Percentiles rank a stretch among this genome's conserved stretches.
Conservation (phyloP, 2,797 vertebrate species). For the Manis crassicaudata region DNA sequence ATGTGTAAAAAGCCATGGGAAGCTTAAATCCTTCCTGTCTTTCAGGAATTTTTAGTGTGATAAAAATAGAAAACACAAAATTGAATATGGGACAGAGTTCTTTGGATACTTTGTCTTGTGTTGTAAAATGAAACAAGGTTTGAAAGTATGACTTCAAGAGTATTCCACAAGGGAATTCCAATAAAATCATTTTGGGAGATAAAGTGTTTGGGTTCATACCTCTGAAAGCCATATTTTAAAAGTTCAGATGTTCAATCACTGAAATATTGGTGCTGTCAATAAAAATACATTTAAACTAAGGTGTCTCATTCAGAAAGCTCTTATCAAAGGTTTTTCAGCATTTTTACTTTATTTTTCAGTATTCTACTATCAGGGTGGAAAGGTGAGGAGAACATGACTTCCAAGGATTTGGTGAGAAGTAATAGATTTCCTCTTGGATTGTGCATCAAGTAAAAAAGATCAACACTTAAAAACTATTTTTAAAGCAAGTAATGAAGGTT, state of each 20-base stretch:
- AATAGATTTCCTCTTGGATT: constrained; percentile 32
- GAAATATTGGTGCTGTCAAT: constrained; percentile 69
- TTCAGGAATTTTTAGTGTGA: constrained; percentile 63
- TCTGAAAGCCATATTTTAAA: constrained; percentile 79
- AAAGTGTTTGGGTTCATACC: constrained; percentile 74
- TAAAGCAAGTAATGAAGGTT: not conserved
- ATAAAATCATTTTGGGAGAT: constrained; percentile 78
- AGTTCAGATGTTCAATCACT: constrained; percentile 79
- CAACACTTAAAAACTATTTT: not conserved
- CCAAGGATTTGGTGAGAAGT: constrained; percentile 65
- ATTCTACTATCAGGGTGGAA: constrained; percentile 69
- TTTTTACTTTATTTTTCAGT: constrained; percentile 35
- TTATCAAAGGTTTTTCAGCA: constrained; percentile 67
- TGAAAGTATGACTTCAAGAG: constrained; percentile 76
- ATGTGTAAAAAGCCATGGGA: accelerated
- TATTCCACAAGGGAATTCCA: constrained; percentile 69
- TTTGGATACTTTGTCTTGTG: constrained; percentile 74
- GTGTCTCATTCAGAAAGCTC: constrained; percentile 74
- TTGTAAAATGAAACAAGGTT: constrained; percentile 72
- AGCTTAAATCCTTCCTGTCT: not conserved
- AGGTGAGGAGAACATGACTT: constrained; percentile 61
- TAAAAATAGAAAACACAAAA: constrained; percentile 76
- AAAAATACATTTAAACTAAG: constrained; percentile 81
- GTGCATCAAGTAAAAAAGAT: not conserved
- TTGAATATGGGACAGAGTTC: constrained; percentile 78